Evolutionary conservation across 1,140 invertebrate genomes (phyloP).

Genomic region (Drosophila funebris): DNA sequence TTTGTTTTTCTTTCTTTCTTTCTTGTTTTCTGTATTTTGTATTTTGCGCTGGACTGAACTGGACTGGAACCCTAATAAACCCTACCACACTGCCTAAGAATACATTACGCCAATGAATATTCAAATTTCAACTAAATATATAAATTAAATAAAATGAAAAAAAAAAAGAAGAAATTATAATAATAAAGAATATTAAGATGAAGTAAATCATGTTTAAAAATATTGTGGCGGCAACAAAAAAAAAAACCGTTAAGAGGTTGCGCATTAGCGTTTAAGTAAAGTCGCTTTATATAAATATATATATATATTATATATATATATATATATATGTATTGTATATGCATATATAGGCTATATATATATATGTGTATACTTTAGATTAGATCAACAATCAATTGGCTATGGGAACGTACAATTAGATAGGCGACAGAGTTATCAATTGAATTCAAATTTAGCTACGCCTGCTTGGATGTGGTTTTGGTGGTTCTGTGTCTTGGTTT

Average conservation of each 20-base stretch:
- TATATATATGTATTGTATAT: conserved; percentile 8
- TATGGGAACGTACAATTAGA: conserved; percentile 48
- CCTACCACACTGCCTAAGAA: conserved; percentile 43
- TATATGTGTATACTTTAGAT: conserved; percentile 26
- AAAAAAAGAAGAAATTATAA: not conserved
- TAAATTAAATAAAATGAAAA: conserved; percentile 18
- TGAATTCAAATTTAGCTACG: conserved; percentile 32
- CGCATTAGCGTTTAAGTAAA: conserved; percentile 40
- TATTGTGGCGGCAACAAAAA: conserved; percentile 25
- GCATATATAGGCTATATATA: conserved; percentile 14
- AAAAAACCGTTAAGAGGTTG: conserved; percentile 10
- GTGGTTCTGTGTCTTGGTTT: conserved; percentile 5
- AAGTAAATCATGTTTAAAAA: not conserved
- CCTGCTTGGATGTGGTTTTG: conserved; percentile 25
- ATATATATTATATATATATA: conserved; percentile 28
- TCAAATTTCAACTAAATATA: conserved; percentile 31
- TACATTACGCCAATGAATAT: conserved; percentile 32
- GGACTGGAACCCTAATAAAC: conserved; percentile 41
- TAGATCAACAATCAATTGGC: conserved; percentile 50
- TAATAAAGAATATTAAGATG: not conserved
- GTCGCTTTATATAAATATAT: conserved; percentile 22
- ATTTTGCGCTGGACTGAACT: conserved; percentile 30
- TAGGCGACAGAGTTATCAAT: conserved; percentile 27
- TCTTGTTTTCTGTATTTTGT: conserved; percentile 10
- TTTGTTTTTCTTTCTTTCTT: not conserved